phyloP scores from a whole-genome alignment of 2,113 vertebrate species.

The Engystomops pustulosus region DNA sequence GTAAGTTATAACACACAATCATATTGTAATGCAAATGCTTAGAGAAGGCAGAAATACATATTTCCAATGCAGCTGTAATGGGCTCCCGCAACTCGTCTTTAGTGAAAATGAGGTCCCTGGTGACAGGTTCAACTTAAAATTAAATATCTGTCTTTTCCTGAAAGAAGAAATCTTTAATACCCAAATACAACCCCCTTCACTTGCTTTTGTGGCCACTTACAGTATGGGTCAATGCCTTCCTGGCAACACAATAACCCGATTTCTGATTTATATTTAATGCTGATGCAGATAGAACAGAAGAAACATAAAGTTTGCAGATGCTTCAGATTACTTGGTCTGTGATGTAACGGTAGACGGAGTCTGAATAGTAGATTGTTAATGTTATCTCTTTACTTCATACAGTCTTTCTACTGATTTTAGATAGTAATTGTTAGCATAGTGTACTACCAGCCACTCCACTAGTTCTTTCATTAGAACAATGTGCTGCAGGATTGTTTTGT shows the following conservation, averaged over 20 bases:
- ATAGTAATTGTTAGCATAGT: neutral
- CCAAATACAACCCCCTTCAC: too few species aligned
- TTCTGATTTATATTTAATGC: neutral
- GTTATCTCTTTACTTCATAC: neutral
- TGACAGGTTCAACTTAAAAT: too few species aligned
- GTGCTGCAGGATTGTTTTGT: neutral
- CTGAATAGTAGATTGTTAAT: neutral
- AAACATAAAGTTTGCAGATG: neutral
- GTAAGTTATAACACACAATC: too few species aligned
- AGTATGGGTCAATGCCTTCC: too few species aligned
- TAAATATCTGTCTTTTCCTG: too few species aligned
- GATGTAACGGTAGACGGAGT: neutral
- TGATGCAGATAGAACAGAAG: neutral
- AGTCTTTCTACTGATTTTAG: neutral
- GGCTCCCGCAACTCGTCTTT: too few species aligned
- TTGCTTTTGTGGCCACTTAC: too few species aligned
- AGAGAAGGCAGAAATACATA: too few species aligned
- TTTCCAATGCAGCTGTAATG: too few species aligned
- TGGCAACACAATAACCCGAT: neutral
- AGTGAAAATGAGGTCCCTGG: too few species aligned
- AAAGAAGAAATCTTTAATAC: too few species aligned
- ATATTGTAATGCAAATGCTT: too few species aligned
- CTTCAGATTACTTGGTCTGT: neutral
- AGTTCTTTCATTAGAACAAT: neutral
- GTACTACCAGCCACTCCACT: neutral